Conservation (phyloP, 2,888 invertebrate species). For the Rhyacophila evoluta region DNA sequence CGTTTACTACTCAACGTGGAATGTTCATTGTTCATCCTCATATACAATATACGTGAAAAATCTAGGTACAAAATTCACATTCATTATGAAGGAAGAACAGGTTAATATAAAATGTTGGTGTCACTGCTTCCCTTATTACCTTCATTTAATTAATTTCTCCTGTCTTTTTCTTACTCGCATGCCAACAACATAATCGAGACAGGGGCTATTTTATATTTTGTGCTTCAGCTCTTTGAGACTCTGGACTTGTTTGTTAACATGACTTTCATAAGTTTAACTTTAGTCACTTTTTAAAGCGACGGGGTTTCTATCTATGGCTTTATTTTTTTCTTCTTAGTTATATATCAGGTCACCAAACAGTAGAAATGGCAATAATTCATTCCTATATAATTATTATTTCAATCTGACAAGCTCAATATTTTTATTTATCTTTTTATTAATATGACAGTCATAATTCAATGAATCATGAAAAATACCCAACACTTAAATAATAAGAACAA, state of each 20-base stretch:
- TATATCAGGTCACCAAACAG: constrained; percentile 54
- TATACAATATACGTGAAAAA: constrained; percentile 53
- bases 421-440: constrained; percentile 12
- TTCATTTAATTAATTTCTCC: constrained; percentile 1
- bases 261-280: constrained; percentile 48
- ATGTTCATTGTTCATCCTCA: constrained; percentile 41
- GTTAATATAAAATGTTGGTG: constrained; percentile 54
- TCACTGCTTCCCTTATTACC: constrained; percentile 45
- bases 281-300: constrained; percentile 44
- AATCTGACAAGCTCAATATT: constrained; percentile 50
- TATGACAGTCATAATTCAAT: not conserved
- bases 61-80: constrained; percentile 55
- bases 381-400: constrained; percentile 40
- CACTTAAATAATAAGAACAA: not conserved
- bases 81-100: constrained; percentile 54
- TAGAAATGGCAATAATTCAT: constrained; percentile 47
- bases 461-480: not conserved
- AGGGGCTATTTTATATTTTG: constrained; percentile 44
- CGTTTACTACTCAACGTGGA: not conserved
- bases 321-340: constrained; percentile 39
- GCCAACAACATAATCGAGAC: constrained; percentile 28
- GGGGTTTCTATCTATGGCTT: constrained; percentile 51
- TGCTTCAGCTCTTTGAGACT: constrained; percentile 49
- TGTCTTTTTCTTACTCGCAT: not conserved
- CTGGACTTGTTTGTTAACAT: constrained; percentile 47